phyloP scores from a whole-genome alignment of 2,888 invertebrate genomes.

The Pseudeuparius sepicola region DNA sequence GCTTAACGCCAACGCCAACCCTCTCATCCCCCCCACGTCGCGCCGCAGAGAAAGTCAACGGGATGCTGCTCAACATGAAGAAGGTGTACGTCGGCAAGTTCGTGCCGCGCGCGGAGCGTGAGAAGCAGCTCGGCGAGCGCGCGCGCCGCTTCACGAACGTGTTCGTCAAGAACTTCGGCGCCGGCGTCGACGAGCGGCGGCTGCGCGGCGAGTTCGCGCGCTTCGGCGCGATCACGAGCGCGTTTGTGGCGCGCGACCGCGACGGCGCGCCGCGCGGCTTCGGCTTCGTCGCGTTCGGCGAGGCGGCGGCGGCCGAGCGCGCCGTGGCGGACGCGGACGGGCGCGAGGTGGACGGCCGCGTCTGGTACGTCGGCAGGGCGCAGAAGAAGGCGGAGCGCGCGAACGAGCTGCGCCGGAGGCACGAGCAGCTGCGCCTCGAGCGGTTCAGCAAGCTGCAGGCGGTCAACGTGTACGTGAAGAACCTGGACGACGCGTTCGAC shows the following conservation, averaged over 20 bases:
- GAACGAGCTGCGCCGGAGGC: constrained; percentile 89
- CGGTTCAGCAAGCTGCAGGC: constrained; percentile 62
- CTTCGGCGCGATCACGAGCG: constrained; percentile 85
- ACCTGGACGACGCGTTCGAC: constrained; percentile 58
- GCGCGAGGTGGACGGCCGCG: constrained; percentile 64
- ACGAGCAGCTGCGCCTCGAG: constrained; percentile 89
- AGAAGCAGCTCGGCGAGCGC: constrained; percentile 92
- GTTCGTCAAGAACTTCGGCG: constrained; percentile 96
- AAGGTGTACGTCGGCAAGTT: constrained; percentile 98
- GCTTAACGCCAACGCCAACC: too few relatives aligned
- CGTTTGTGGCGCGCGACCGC: constrained; percentile 83
- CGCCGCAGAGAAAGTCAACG: constrained; percentile 94
- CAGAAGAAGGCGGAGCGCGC: constrained; percentile 98
- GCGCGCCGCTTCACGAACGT: constrained; percentile 95
- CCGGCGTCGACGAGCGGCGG: constrained; percentile 82
- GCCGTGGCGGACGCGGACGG: constrained; percentile 88
- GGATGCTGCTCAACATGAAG: constrained; percentile 96
- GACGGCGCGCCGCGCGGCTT: constrained; percentile 93
- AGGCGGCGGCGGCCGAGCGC: constrained; percentile 87
- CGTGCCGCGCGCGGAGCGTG: constrained; percentile 92
- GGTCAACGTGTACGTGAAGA: constrained; percentile 65
- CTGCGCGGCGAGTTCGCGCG: constrained; percentile 82
- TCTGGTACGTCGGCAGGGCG: constrained; percentile 90
- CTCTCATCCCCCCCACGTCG: constrained; percentile 91
- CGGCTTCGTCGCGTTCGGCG: constrained; percentile 97